phyloP scores from a whole-genome alignment of 2,113 vertebrate genomes.

The Xenopus tropicalis region DNA sequence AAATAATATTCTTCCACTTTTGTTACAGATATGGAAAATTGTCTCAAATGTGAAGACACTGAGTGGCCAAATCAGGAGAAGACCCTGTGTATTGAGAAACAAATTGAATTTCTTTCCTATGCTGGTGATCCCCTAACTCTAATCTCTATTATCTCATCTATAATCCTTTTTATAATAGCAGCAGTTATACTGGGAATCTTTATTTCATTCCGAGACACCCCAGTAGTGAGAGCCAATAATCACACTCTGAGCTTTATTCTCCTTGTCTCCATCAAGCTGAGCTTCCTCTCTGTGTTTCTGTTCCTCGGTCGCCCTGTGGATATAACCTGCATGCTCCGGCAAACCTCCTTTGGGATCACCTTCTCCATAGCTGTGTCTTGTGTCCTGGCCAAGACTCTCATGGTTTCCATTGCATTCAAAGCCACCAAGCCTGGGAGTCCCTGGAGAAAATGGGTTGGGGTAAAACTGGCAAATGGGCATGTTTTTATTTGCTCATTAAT shows the following conservation, averaged over 20 bases:
- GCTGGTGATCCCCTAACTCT: conserved; percentile 58
- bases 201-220: conserved; percentile 56
- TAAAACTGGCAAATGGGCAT: not conserved
- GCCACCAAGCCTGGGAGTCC: conserved; percentile 52
- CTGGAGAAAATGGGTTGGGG: conserved; percentile 32
- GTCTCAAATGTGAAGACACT: conserved; percentile 49
- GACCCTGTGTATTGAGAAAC: conserved; percentile 63
- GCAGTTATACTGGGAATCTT: conserved; percentile 57
- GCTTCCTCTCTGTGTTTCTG: conserved; percentile 62
- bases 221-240: conserved; percentile 58
- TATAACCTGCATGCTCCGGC: conserved; percentile 40
- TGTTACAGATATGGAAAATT: conserved; percentile 52
- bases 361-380: conserved; percentile 58
- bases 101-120: conserved; percentile 70
- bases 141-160: conserved; percentile 59
- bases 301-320: conserved; percentile 26
- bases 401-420: conserved; percentile 66
- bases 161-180: conserved; percentile 47
- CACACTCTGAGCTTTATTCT: conserved; percentile 65
- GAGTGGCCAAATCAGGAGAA: conserved; percentile 65
- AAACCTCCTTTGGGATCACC: conserved; percentile 64
- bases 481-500: conserved; percentile 8
- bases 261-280: conserved; percentile 65
- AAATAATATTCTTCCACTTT: too few species aligned
- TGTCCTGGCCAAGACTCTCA: conserved; percentile 68